Evolutionary conservation across 2,113 vertebrate species (phyloP).

Genomic region (Indicator indicator): DNA sequence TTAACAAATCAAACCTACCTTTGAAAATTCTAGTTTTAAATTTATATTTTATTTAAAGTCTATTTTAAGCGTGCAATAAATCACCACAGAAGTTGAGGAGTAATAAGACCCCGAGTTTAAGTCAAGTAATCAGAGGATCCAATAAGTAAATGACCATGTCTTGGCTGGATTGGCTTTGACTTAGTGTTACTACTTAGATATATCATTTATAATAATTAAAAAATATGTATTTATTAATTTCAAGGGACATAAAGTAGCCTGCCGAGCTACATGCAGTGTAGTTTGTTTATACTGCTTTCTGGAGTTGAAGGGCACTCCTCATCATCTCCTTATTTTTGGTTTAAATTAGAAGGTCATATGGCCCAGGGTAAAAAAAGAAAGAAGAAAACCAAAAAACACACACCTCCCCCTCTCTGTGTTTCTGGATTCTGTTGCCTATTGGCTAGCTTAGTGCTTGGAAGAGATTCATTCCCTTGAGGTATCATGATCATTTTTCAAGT

Average conservation of each 20-base stretch:
- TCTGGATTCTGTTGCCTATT: background rate
- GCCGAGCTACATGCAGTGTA: background rate
- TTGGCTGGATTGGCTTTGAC: background rate
- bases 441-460: background rate
- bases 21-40: background rate
- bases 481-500: conserved; percentile 33
- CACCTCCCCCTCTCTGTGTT: background rate
- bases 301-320: background rate
- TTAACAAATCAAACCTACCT: background rate
- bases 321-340: background rate
- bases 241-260: background rate
- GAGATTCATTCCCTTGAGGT: background rate
- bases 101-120: background rate
- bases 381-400: background rate
- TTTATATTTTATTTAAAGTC: background rate
- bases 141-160: background rate
- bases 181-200: background rate
- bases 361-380: background rate
- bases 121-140: background rate
- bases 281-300: background rate
- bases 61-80: background rate
- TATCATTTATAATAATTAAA: background rate
- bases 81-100: background rate
- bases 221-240: background rate
- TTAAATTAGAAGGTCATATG: conserved; percentile 30